A percentile compares a stretch with the other conserved stretches of the same genome.
phyloP scores from a whole-genome alignment of 1,140 invertebrate species.

The Acromyrmex echinatior region DNA sequence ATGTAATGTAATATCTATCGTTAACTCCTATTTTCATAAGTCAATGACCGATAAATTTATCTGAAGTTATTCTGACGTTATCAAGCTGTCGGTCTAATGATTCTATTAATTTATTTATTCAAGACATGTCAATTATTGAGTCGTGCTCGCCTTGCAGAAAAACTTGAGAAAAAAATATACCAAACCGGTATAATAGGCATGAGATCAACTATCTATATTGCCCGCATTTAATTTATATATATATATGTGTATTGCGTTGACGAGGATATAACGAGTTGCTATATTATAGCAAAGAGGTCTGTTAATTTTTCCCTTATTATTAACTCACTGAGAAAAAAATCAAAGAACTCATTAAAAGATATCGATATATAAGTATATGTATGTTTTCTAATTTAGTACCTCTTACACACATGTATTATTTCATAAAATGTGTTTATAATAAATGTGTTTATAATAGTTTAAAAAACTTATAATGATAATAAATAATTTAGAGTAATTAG shows the following conservation, averaged over 20 bases:
- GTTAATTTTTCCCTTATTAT: background rate
- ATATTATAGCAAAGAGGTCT: background rate
- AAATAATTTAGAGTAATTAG: background rate
- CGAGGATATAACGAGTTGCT: background rate
- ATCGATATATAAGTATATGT: background rate
- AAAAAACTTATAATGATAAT: background rate
- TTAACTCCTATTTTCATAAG: background rate
- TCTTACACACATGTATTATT: background rate
- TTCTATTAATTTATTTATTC: slow-evolving; percentile 14
- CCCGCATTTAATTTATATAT: slow-evolving; percentile 33
- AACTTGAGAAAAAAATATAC: background rate
- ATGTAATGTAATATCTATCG: background rate
- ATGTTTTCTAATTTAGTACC: background rate
- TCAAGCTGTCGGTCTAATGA: background rate
- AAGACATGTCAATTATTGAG: slow-evolving; percentile 28
- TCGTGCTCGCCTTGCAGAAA: background rate
- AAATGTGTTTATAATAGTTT: background rate
- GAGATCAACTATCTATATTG: slow-evolving; percentile 5
- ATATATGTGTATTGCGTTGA: background rate
- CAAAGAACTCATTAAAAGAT: background rate
- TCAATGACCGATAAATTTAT: background rate
- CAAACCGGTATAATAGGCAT: slow-evolving; percentile 50
- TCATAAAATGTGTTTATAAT: background rate
- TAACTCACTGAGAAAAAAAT: background rate
- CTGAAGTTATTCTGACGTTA: background rate